Conservation (phyloP, 2,797 vertebrate species). For the Decapterus maruadsi region DNA sequence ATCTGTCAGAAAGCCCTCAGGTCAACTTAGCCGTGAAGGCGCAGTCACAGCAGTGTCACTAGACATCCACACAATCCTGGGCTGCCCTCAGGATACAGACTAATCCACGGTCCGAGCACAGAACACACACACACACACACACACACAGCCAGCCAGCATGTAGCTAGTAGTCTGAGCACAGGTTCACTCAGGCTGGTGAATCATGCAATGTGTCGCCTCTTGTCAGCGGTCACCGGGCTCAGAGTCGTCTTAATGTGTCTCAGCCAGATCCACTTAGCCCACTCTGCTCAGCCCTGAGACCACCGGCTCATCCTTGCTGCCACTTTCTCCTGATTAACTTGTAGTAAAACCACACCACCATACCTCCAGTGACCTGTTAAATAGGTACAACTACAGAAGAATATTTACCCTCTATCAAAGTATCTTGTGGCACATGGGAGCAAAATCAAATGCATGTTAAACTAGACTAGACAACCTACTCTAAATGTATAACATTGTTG, state of each 20-base stretch:
- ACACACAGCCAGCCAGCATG: conserved; percentile 6
- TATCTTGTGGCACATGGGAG: not conserved
- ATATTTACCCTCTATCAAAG: not conserved
- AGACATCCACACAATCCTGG: conserved; percentile 1
- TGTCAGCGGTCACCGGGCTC: conserved; percentile 35
- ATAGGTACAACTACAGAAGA: not conserved
- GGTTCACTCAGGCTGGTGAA: conserved; percentile 8
- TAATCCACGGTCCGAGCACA: not conserved
- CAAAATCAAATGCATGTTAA: not conserved
- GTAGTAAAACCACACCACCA: not conserved
- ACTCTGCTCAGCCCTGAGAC: conserved; percentile 25
- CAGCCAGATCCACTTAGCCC: conserved; percentile 56
- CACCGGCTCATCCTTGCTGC: conserved; percentile 2
- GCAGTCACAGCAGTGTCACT: conserved; percentile 4
- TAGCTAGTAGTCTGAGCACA: not conserved
- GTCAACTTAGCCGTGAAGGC: conserved; percentile 16
- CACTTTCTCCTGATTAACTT: conserved; percentile 36
- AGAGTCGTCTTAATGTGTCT: conserved; percentile 37
- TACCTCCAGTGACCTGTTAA: not conserved
- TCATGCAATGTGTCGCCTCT: conserved; percentile 32
- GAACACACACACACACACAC: conserved; percentile 3
- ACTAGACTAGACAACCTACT: not conserved
- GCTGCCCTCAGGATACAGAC: conserved; percentile 4
- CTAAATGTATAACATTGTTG: not conserved
- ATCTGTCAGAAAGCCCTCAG: conserved; percentile 24